Conservation (phyloP, 1,140 invertebrate species). For the Scaptomyza hsui region DNA sequence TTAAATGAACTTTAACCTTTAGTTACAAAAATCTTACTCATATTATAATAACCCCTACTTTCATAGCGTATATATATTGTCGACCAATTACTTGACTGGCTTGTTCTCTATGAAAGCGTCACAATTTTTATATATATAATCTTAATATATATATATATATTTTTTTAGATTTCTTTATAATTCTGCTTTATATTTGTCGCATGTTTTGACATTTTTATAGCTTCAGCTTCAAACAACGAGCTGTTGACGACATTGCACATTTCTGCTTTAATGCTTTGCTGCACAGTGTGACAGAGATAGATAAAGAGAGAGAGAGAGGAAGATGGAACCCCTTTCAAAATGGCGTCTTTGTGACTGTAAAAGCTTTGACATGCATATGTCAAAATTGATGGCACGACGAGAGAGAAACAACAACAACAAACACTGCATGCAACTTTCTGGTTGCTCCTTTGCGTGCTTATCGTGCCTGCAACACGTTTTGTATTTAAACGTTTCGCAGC, state of each 20-base stretch:
- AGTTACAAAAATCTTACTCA: not conserved
- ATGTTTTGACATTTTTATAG: slow-evolving; percentile 73
- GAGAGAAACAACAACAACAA: slow-evolving; percentile 11
- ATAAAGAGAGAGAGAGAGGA: not conserved
- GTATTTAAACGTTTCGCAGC: slow-evolving; percentile 78
- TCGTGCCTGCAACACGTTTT: slow-evolving; percentile 67
- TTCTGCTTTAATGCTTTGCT: slow-evolving; percentile 68
- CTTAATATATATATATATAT: slow-evolving; percentile 13
- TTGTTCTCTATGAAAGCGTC: slow-evolving; percentile 6
- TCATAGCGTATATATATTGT: not conserved
- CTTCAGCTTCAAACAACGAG: slow-evolving; percentile 42
- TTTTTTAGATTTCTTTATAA: slow-evolving; percentile 66
- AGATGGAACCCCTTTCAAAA: slow-evolving; percentile 43
- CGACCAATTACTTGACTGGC: slow-evolving; percentile 12
- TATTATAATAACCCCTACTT: not conserved
- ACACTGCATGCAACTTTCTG: not conserved
- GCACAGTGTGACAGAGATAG: slow-evolving; percentile 43
- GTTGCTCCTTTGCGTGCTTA: slow-evolving; percentile 45
- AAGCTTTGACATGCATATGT: slow-evolving; percentile 61
- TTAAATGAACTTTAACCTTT: not conserved
- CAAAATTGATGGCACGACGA: slow-evolving; percentile 64
- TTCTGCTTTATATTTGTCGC: slow-evolving; percentile 64
- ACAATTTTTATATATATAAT: slow-evolving; percentile 18
- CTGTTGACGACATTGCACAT: slow-evolving; percentile 55
- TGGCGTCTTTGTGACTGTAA: slow-evolving; percentile 38